Percentiles rank a stretch among this genome's conserved stretches.
phyloP scores from a whole-genome alignment of 2,113 vertebrate species.

The Poeciliopsis turrubarensis region DNA sequence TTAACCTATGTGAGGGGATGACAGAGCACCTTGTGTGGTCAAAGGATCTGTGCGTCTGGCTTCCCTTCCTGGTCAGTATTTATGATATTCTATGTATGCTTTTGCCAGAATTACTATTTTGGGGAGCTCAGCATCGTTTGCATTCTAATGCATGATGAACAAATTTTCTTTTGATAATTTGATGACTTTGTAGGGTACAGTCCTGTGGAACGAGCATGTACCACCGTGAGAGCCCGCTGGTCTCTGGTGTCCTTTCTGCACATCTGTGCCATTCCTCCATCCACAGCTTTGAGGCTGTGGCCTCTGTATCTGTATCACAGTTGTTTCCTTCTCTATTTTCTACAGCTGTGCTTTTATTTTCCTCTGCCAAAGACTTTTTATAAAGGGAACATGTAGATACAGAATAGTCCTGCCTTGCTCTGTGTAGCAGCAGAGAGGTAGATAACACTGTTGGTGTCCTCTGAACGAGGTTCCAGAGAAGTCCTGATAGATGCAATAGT shows the following conservation, averaged over 20 bases:
- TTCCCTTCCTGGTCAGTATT: not conserved
- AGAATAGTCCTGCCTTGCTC: constrained; percentile 55
- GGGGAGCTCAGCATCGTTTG: constrained; percentile 39
- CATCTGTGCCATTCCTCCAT: constrained; percentile 46
- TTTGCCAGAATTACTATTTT: constrained; percentile 33
- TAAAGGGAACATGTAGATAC: constrained; percentile 71
- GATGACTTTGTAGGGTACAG: constrained; percentile 56
- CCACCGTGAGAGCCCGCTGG: constrained; percentile 44
- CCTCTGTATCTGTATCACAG: constrained; percentile 2
- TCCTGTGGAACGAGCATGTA: constrained; percentile 61
- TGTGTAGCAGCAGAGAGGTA: constrained; percentile 63
- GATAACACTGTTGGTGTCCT: constrained; percentile 60
- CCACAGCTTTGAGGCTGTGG: constrained; percentile 26
- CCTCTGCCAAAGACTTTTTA: constrained; percentile 73
- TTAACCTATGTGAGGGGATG: constrained; percentile 13
- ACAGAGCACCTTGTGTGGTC: constrained; percentile 14
- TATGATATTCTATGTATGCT: constrained; percentile 45
- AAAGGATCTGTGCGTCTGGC: constrained; percentile 4
- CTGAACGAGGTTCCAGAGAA: constrained; percentile 37
- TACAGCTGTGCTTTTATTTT: constrained; percentile 53
- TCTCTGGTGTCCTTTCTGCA: constrained; percentile 46
- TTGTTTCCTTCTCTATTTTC: constrained; percentile 7
- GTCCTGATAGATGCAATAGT: constrained; percentile 55
- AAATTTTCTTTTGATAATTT: constrained; percentile 41
- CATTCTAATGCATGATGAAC: constrained; percentile 58